Evolutionary conservation across 92 coral and sea anemone species (phyloP), one percentile per base, ranked within the genome.

Genomic region (Parazoanthus darwini): DNA sequence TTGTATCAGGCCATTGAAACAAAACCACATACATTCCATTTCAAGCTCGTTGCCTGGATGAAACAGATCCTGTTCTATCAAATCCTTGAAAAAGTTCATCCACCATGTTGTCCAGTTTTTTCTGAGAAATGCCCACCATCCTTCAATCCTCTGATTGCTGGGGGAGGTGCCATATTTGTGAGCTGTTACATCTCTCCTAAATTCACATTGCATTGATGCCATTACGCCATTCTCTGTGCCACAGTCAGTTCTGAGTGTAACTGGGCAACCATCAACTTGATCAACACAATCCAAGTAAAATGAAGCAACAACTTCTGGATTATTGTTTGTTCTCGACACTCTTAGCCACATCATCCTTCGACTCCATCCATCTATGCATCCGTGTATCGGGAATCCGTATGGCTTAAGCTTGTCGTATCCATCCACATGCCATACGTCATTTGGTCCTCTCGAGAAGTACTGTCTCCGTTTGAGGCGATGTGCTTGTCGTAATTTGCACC

Each of bases 351-450:
- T 83, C 29, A 89, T 43, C 80, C 86, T 84, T 29, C 91, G 70
- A 83, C 88, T 89, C 91, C 91, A 89, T n/a, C 91, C 91, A 54
- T 89, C 91, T 16, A 89, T 89, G 20, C 68, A 74, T 2, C 88
- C 88, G 74, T 89, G 91, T 38, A 89, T 74, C 9, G 91, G 91
- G 54, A 89, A 89, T 38, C 91, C 88, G 42, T 89, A 89, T 6
- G 91, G 88, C 54, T 89, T 89, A 18, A 89, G 18, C 82, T 82
- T 89, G 46, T 89, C 91, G 66, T 89, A 89, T 7, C 91, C 88
- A 89, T 89, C 91, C 8, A 43, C 75, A 83, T 89, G 91, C 91
- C 91, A 89, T 29, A 81, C 82, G 48, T 54, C 80, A 78, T 84
- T 89, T 83, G 85, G 88, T 10, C 88, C 91, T 83, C 88, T 86